phyloP scores from a whole-genome alignment of 1,140 invertebrate genomes.

The Drosophila biarmipes region DNA sequence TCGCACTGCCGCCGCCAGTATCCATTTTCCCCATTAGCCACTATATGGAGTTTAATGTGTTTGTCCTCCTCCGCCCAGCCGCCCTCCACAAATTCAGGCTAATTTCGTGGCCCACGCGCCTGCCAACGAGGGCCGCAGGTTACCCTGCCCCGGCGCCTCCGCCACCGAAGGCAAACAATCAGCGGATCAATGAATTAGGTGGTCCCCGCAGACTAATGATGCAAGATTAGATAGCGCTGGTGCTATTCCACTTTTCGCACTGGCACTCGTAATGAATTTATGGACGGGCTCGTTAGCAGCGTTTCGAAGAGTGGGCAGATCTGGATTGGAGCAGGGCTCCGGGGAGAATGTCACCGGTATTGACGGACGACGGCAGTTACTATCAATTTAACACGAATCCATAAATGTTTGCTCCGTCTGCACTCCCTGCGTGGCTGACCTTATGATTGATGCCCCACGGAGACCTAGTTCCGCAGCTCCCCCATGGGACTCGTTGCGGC shows the following conservation, averaged over 20 bases:
- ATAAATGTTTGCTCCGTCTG: constrained; percentile 35
- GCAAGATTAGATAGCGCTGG: constrained; percentile 61
- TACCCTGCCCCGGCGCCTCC: neutral
- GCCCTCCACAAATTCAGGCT: constrained; percentile 22
- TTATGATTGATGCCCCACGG: constrained; percentile 71
- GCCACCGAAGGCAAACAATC: constrained; percentile 42
- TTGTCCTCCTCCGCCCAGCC: constrained; percentile 6
- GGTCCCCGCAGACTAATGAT: constrained; percentile 43
- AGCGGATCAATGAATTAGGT: constrained; percentile 63
- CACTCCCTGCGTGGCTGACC: constrained; percentile 20
- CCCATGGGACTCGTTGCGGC: constrained; percentile 34
- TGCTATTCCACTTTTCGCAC: constrained; percentile 28
- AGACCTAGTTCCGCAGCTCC: constrained; percentile 11
- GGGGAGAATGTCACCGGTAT: constrained; percentile 36
- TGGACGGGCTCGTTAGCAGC: constrained; percentile 50
- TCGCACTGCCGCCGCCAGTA: neutral
- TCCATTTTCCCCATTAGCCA: constrained; percentile 29
- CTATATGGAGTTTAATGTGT: constrained; percentile 42
- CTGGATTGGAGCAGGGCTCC: constrained; percentile 4
- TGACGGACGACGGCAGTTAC: constrained; percentile 62
- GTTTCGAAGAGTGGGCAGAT: constrained; percentile 19
- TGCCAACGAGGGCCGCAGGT: constrained; percentile 5
- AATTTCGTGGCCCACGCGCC: constrained; percentile 40
- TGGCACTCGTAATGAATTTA: constrained; percentile 63
- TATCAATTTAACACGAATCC: constrained; percentile 74